Base-by-base conservation (phyloP, 2,113 vertebrate species). In the Petrocephalus microphthalmus region DNA sequence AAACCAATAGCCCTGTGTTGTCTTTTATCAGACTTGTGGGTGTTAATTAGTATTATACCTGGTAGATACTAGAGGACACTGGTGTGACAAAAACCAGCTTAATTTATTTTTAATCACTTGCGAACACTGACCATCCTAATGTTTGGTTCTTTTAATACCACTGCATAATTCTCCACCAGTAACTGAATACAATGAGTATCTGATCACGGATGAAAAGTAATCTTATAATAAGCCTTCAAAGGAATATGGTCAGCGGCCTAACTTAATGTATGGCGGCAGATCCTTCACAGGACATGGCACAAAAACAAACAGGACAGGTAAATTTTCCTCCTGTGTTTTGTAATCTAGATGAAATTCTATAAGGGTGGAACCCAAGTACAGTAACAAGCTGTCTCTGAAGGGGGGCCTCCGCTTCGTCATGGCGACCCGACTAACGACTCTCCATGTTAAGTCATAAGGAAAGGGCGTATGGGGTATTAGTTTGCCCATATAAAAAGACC, bases 121-220 rank as follows among this genome's bases (percentile, higher is more conserved):
- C 71, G 10, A 67, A 67, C 60, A 67, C 60, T 67, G 60, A 67
- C 25, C n/a, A 10, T 5, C n/a, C 60, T 67, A 67, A 67, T 29
- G 60, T 10, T 29, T 5, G n/a, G 7, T 67, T n/a, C 25, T 78
- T 42, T 74, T 37, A 42, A 37, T 42, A 20, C 67, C 13, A 2
- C 67, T 37, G 33, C 33, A 78, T 78, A 78, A 78, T 42, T 78
- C 33, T 78, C 33, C 71, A 42, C 33, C 67, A 74, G 5, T 74
- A 42, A 74, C 13, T 74, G 71, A 42, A 49, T 51, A n/a, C 81
- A 42, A 13, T 86, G n/a, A 60, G n/a, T 57, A 60, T 29, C 85
- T 86, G 85, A 42, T 86, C 85, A 89, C 88, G 90, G 87, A 90
- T 84, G 74, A 52, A 56, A 67, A 88, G 88, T 92, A 92, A 91